Base-by-base conservation (phyloP, 2,797 vertebrate species). In the Pteronotus mesoamericanus region DNA sequence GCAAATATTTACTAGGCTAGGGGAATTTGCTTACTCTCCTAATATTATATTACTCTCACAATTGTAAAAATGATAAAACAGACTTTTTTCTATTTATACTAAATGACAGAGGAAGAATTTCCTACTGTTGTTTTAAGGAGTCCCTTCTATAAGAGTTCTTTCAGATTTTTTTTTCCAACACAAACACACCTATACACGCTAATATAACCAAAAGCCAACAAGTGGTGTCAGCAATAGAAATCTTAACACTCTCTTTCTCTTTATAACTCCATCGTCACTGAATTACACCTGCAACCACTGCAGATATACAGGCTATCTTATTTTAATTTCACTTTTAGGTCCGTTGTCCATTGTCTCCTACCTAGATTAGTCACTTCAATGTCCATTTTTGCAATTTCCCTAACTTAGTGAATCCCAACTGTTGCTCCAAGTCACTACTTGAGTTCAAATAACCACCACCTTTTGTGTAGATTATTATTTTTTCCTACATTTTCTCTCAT, bases 171-270 rank as follows among this genome's bases (percentile, higher is more conserved):
- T 55, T 59, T 12, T n/a, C 55, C 84, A 69, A 79, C 64, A 64
- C 75, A 91, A 74, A 86, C 10, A 72, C 10, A 80, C 42, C 79
- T 71, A 83, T 53, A 86, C 4, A 29, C 0, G 51, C 10, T 75
- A 55, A 94, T 61, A 94, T 75, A 88, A 93, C 29, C 64, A 94
- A 82, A 75, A 91, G 44, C 9, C 66, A 74, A 85, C 57, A 57
- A 78, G 9, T 48, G 46, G 1, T 55, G 24, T 68, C 44, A 75
- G 32, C 15, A 16, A 51, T 16, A 46, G 46, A 88, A 32, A 26
- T 59, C 89, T 89, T 86, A 64, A 78, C 6, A 77, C 61, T 3
- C 37, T 14, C 57, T 85, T n/a, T 68, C 59, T 89, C 69, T 79
- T 61, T n/a, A 74, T 9, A 85, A 46, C 5, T 64, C 53, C 12